These are phyloP conservation scores for Spondyliosoma cantharus DNA, from an alignment of 2,797 vertebrate genomes.

Conservation along the genomic window DNA sequence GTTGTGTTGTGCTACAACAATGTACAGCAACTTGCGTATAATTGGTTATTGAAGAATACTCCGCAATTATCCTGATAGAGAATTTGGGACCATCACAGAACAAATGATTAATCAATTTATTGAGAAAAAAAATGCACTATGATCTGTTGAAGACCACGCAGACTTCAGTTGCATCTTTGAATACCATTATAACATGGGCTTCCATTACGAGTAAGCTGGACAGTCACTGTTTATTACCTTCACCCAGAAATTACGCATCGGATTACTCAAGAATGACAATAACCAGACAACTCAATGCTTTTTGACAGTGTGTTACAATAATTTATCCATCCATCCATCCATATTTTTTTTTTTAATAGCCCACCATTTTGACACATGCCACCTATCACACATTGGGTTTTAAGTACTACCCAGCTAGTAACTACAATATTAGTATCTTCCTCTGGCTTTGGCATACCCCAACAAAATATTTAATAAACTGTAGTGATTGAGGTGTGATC, in stretches of 20 bases:
- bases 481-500: background rate
- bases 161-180: too few relatives aligned
- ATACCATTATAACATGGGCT: too few relatives aligned
- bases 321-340: constrained; percentile 42
- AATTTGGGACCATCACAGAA: background rate
- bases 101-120: too few relatives aligned
- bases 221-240: too few relatives aligned
- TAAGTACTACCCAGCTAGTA: background rate
- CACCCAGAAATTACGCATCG: background rate
- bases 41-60: background rate
- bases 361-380: background rate
- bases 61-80: background rate
- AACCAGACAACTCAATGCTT: background rate
- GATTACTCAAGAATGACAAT: background rate
- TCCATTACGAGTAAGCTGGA: too few relatives aligned
- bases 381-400: background rate
- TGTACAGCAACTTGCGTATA: background rate
- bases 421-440: background rate
- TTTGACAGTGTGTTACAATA: background rate
- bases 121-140: too few relatives aligned
- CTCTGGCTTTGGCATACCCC: background rate
- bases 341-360: constrained; percentile 1
- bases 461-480: background rate
- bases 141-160: too few relatives aligned
- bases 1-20: background rate